phyloP scores from a whole-genome alignment of 2,888 invertebrate species.

The Cenopis cana region DNA sequence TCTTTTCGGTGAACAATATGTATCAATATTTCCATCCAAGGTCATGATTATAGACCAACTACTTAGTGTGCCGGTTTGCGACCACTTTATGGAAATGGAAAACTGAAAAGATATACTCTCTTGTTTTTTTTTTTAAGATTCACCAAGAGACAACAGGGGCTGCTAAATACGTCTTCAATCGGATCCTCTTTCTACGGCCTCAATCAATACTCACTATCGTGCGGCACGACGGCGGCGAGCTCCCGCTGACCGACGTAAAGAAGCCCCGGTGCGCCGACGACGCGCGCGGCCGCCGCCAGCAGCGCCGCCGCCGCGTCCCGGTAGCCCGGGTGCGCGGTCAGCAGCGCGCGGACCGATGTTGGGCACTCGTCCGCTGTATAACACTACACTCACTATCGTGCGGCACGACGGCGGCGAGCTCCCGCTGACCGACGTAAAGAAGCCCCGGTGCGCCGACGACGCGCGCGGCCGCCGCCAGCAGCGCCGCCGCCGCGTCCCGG shows the following conservation, averaged over 20 bases:
- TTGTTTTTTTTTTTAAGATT: too few relatives aligned
- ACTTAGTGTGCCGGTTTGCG: too few relatives aligned
- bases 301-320: slow-evolving; percentile 94
- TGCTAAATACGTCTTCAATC: too few relatives aligned
- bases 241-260: slow-evolving; percentile 96
- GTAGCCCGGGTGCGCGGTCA: slow-evolving; percentile 94
- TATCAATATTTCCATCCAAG: too few relatives aligned
- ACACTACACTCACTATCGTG: slow-evolving; percentile 95
- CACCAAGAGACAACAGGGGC: too few relatives aligned
- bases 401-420: slow-evolving; percentile 95
- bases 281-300: slow-evolving; percentile 90
- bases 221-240: slow-evolving; percentile 95
- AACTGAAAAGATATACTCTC: too few relatives aligned
- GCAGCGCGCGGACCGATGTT: slow-evolving; percentile 91
- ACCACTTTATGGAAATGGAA: too few relatives aligned
- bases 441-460: slow-evolving; percentile 94
- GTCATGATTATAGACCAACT: too few relatives aligned
- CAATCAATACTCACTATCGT: slow-evolving; percentile 93
- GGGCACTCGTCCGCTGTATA: slow-evolving; percentile 96
- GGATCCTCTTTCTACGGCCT: too few relatives aligned
- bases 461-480: slow-evolving; percentile 91
- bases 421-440: slow-evolving; percentile 95
- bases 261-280: slow-evolving; percentile 93
- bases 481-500: slow-evolving; percentile 93
- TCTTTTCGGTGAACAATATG: too few relatives aligned